Percentiles rank a stretch among this genome's conserved stretches.
Conservation (phyloP, 2,888 invertebrate genomes). For the Agrenia bidenticulata region DNA sequence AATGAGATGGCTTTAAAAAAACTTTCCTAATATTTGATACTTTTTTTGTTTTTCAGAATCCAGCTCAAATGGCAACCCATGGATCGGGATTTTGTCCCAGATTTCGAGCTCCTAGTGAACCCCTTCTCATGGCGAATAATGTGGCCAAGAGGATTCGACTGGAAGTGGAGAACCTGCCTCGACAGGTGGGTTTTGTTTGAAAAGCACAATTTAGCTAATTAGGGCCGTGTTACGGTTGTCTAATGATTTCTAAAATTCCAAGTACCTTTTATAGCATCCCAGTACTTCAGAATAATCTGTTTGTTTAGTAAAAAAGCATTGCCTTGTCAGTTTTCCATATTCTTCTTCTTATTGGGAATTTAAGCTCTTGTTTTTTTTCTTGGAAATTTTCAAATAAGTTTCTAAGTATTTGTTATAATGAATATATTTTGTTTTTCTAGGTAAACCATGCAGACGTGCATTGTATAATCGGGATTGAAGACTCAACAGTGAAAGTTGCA, state of each 20-base stretch:
- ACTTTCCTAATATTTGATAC: too few species aligned
- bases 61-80: slow-evolving; percentile 62
- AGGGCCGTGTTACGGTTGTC: background rate
- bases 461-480: slow-evolving; percentile 86
- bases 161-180: slow-evolving; percentile 87
- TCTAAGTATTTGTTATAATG: too few species aligned
- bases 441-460: slow-evolving; percentile 87
- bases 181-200: slow-evolving; percentile 57
- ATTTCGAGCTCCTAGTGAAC: slow-evolving; percentile 71
- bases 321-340: too few species aligned
- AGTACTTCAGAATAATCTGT: background rate
- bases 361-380: too few species aligned
- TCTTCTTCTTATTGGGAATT: too few species aligned
- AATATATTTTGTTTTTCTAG: too few species aligned
- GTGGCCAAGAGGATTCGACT: slow-evolving; percentile 84
- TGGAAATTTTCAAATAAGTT: background rate
- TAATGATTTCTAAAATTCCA: background rate
- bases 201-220: background rate
- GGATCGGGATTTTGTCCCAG: slow-evolving; percentile 75
- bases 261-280: too few species aligned
- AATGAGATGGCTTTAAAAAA: too few species aligned
- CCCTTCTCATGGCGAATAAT: slow-evolving; percentile 81
- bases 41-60: too few species aligned
- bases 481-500: slow-evolving; percentile 82
- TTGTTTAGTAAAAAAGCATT: background rate